Evolutionary conservation across 2,888 invertebrate species (phyloP), one percentile per base, ranked within the genome.

Genomic region (Hirudinaria manillensis): DNA sequence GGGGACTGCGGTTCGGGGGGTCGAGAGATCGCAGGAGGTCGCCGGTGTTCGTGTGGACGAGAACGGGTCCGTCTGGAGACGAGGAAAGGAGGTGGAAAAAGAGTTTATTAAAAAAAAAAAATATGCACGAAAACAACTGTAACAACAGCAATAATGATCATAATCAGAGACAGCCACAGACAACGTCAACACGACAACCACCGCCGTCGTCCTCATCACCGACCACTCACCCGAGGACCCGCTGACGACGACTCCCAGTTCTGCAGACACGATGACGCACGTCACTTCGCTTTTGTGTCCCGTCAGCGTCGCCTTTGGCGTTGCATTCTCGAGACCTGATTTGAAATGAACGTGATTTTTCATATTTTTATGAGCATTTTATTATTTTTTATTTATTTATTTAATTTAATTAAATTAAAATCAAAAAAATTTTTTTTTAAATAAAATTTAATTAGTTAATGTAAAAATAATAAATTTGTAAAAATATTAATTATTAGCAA

Each of bases 21-120:
- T 93, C 91, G 78, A 97, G 87, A n/a, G 94, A 92, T 80, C 97
- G 89, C 80, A 99, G 88, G 70, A 98, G 88, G 86, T 99, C 99
- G 68, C 99, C 99, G 86, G 94, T 93, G 27, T 97, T 95, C 77
- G 99, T 98, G 87, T 99, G 99, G 76, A 99, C 93, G 79, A 99
- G 89, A 65, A 98, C 94, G 0, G 96, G 95, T 0, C 98, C 98
- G 87, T 91, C 97, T 94, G 85, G 19, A 80, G 36, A 36, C 3
- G 3, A 78, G 81, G 36, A 68, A 36, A 76, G 55, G 71, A 70
- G 21, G 53, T 16, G 16, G n/a, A 75, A 24, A 27, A n/a, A 24
- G 7, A 61, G 0, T 24, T 34, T 24, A 16, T 16, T 16, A 1
- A 10, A 45, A 45, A 10, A 16, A 45, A 10, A 10, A 16, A 1